Evolutionary conservation across 2,797 vertebrate genomes (phyloP).

Genomic region (Dallia pectoralis): DNA sequence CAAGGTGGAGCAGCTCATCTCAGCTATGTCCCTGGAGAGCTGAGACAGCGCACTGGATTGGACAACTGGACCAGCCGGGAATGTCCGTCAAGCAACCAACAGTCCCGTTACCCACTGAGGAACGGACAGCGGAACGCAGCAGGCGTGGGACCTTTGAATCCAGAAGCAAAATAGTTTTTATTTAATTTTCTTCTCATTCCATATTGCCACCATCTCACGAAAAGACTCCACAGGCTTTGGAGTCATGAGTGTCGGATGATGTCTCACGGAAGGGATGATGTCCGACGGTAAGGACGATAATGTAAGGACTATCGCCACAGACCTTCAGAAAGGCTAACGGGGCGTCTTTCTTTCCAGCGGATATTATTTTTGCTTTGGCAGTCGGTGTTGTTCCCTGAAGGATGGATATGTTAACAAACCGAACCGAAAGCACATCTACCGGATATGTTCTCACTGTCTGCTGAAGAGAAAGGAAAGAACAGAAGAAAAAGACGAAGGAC

Average conservation of each 20-base stretch:
- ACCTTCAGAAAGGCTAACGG: constrained; percentile 34
- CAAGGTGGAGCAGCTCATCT: constrained; percentile 96
- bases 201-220: background rate
- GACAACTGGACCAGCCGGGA: constrained; percentile 45
- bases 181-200: background rate
- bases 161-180: background rate
- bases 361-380: constrained; percentile 46
- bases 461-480: constrained; percentile 39
- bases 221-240: constrained; percentile 7
- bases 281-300: background rate
- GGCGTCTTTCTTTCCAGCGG: constrained; percentile 48
- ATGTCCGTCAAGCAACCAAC: constrained; percentile 2
- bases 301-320: background rate
- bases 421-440: constrained; percentile 36
- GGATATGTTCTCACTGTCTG: constrained; percentile 47
- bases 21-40: constrained; percentile 95
- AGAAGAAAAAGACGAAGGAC: constrained; percentile 11
- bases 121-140: background rate
- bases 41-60: constrained; percentile 70
- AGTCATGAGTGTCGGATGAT: background rate
- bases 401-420: constrained; percentile 44
- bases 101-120: background rate
- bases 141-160: background rate
- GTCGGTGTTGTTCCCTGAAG: constrained; percentile 19
- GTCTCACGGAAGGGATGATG: no score